phyloP scores from a whole-genome alignment of 2,888 invertebrate species.

The Aleiodes alternator region DNA sequence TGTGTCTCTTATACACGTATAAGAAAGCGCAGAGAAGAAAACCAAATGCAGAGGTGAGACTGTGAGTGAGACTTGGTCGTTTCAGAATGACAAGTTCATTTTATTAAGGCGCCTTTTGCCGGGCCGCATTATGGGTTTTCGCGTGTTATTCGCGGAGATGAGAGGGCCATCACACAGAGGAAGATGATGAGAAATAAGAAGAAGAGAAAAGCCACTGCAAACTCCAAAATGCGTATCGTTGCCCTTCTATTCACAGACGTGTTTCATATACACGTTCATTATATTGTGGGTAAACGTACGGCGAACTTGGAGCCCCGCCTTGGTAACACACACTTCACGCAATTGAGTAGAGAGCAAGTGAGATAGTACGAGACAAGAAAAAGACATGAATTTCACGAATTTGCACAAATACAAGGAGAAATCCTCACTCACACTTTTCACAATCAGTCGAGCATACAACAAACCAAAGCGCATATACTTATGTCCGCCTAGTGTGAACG shows the following conservation, averaged over 20 bases:
- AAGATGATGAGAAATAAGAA: conserved; percentile 45
- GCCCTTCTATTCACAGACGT: conserved; percentile 30
- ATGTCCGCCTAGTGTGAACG: conserved; percentile 70
- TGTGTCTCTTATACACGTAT: conserved; percentile 30
- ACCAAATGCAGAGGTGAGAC: conserved; percentile 43
- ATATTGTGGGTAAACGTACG: conserved; percentile 31
- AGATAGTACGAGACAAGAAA: neutral
- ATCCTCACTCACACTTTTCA: conserved; percentile 28
- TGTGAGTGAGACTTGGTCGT: conserved; percentile 62
- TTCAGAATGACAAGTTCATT: conserved; percentile 72
- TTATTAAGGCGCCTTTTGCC: conserved; percentile 68
- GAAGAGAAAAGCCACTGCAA: conserved; percentile 27
- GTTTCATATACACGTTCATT: conserved; percentile 32
- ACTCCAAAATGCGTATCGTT: conserved; percentile 25
- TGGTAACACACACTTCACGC: conserved; percentile 14
- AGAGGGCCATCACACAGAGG: conserved; percentile 51
- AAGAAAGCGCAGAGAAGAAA: conserved; percentile 38
- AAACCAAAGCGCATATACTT: conserved; percentile 45
- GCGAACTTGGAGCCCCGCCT: conserved; percentile 32
- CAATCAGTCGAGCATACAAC: conserved; percentile 38
- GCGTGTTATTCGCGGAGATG: conserved; percentile 63
- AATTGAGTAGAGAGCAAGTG: neutral
- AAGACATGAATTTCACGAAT: conserved; percentile 31
- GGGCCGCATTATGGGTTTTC: conserved; percentile 66
- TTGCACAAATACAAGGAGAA: conserved; percentile 45